Evolutionary conservation across 2,797 vertebrate genomes (phyloP).

Genomic region (Coracias cyanogaster): DNA sequence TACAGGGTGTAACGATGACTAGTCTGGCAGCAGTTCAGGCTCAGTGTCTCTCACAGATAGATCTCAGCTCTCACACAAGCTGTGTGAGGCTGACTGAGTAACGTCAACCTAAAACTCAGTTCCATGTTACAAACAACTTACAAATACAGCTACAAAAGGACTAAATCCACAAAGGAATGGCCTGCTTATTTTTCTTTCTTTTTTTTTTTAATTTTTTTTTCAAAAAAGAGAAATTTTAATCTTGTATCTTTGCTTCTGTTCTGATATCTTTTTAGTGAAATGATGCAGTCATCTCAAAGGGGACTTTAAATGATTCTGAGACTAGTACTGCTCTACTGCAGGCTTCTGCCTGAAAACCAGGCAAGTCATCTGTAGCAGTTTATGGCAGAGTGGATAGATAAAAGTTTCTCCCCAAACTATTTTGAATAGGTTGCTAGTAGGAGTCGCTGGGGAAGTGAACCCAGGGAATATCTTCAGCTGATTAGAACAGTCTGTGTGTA

Average conservation of each 20-base stretch:
- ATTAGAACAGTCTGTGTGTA: background rate
- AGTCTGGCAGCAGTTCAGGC: background rate
- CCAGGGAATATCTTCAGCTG: background rate
- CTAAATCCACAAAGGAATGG: background rate
- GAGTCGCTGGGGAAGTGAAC: background rate
- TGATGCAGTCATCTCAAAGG: background rate
- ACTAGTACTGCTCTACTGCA: background rate
- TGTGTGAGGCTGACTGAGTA: background rate
- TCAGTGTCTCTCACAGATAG: background rate
- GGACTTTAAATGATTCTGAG: background rate
- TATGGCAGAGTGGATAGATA: background rate
- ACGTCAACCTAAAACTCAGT: rapidly evolving
- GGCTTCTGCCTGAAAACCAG: background rate
- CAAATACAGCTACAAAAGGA: background rate
- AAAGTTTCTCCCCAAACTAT: background rate
- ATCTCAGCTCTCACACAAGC: background rate
- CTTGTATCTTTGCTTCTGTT: background rate
- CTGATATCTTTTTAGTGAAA: background rate
- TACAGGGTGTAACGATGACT: background rate
- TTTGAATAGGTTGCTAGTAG: background rate
- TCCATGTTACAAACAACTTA: background rate
- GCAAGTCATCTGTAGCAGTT: background rate
- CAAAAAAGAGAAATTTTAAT: background rate
- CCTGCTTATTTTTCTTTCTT: too few relatives aligned
- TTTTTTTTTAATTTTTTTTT: background rate